Base-by-base conservation (phyloP, 2,113 vertebrate species). In the Euleptes europaea region DNA sequence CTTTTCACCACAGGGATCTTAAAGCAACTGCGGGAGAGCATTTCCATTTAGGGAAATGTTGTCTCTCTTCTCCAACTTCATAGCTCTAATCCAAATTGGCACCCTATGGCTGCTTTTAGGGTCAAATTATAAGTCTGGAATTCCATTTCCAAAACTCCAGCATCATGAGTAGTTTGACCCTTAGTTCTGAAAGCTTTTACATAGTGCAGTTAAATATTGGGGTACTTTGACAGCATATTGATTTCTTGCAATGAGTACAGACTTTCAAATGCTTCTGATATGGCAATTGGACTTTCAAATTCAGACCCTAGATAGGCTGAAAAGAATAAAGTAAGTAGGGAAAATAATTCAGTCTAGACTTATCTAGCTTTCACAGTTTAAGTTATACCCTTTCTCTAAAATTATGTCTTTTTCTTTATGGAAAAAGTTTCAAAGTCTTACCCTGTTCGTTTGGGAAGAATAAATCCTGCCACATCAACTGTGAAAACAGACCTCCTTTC, bases 401-500 rank as follows among this genome's bases (percentile, higher is more conserved):
- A 38, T 80, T 49, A 88, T 0, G 0, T 74, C 84, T 42, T 90
- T 86, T 8, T 21, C 38, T 49, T 38, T 70, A 70, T 84, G 28
- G 31, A n/a, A n/a, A 44, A 35, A 35, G 65, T 69, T n/a, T 80
- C 40, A 93, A 86, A 82, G 21, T 10, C n/a, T 31, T 90, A 57
- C 49, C 51, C 42, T 91, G 78, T 85, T 5, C 23, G 54, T 69
- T 9, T 47, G 9, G 12, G 5, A 35, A 17, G 60, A 66, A 35
- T 10, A 44, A 3, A 13, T 2, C 31, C 81, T 66, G 21, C 26
- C n/a, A n/a, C 86, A 66, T 49, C 70, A 88, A 63, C 14, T 84
- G 89, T 1, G 1, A 44, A 79, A 92, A 78, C 19, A 85, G 74
- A 78, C 3, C 17, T 86, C 76, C 71, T 93, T 93, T 93, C 80